Evolutionary conservation across 2,888 invertebrate genomes (phyloP).

Genomic region (Cryptocephalus primarius): DNA sequence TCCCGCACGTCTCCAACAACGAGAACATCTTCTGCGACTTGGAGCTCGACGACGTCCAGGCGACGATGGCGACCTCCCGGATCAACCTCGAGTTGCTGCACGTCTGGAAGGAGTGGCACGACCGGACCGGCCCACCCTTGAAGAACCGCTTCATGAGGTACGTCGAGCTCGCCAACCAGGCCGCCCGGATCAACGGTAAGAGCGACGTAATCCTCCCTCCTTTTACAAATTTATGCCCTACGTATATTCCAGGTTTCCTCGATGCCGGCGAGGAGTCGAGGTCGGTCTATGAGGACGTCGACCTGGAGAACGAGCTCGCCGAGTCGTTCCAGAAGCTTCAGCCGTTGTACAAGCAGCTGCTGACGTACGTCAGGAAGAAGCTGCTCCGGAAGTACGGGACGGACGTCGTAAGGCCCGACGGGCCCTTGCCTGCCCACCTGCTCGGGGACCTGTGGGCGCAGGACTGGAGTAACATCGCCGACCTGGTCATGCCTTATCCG

Average conservation of each 20-base stretch:
- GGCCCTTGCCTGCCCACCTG: constrained; percentile 77
- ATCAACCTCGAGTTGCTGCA: constrained; percentile 65
- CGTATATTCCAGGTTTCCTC: constrained; percentile 50
- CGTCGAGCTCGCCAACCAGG: constrained; percentile 68
- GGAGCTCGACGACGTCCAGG: constrained; percentile 51
- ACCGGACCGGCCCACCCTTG: constrained; percentile 65
- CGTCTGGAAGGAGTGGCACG: constrained; percentile 74
- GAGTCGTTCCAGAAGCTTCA: constrained; percentile 52
- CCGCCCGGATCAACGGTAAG: constrained; percentile 61
- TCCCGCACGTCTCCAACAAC: constrained; percentile 24
- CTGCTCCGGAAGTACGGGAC: constrained; percentile 39
- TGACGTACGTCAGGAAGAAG: constrained; percentile 67
- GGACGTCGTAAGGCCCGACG: constrained; percentile 45
- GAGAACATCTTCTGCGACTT: constrained; percentile 46
- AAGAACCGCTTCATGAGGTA: constrained; percentile 68
- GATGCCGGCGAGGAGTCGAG: constrained; percentile 78
- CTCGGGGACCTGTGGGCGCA: constrained; percentile 82
- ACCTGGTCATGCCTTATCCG: constrained; percentile 65
- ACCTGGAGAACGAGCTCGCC: constrained; percentile 47
- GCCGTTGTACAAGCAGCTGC: constrained; percentile 72
- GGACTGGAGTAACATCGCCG: constrained; percentile 66
- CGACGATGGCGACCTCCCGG: constrained; percentile 57
- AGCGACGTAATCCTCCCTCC: too few species aligned
- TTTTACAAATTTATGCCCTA: too few species aligned
- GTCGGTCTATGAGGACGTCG: constrained; percentile 58